Conservation (phyloP, 1,140 invertebrate species). For the Drosophila pallidifrons region DNA sequence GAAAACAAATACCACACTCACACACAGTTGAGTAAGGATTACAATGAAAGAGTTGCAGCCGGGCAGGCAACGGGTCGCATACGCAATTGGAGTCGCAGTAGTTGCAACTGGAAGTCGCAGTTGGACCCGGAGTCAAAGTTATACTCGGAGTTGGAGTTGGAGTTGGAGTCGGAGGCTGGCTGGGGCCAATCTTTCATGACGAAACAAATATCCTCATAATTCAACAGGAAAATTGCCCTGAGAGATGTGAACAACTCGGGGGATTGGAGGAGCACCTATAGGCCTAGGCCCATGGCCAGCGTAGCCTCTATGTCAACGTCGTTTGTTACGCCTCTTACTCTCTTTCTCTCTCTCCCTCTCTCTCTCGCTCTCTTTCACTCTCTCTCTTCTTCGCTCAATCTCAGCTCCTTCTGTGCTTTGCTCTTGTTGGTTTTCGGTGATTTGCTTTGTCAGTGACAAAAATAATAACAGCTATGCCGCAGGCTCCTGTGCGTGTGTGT, state of each 20-base stretch:
- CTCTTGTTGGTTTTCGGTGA: slow-evolving; percentile 81
- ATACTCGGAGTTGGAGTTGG: background rate
- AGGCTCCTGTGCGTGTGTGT: slow-evolving; percentile 25
- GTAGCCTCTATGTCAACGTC: slow-evolving; percentile 51
- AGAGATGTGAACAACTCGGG: slow-evolving; percentile 21
- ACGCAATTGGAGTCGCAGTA: slow-evolving; percentile 29
- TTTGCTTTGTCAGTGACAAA: slow-evolving; percentile 83
- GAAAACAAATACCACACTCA: slow-evolving; percentile 33
- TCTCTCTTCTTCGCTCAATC: too few relatives aligned
- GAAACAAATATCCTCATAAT: slow-evolving; percentile 83
- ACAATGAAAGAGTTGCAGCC: slow-evolving; percentile 54
- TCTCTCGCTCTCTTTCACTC: background rate
- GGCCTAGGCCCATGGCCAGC: slow-evolving; percentile 43
- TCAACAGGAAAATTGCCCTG: slow-evolving; percentile 81
- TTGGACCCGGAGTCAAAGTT: background rate
- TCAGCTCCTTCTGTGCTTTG: slow-evolving; percentile 11
- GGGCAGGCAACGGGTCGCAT: slow-evolving; percentile 1
- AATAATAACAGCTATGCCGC: slow-evolving; percentile 78
- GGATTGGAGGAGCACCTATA: background rate
- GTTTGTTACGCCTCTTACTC: slow-evolving; percentile 62
- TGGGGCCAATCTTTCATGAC: slow-evolving; percentile 82
- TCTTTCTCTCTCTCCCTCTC: background rate
- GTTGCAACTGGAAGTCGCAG: slow-evolving; percentile 28
- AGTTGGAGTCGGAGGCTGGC: slow-evolving; percentile 26
- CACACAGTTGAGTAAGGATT: slow-evolving; percentile 65